Evolutionary conservation across 30 jellyfish, hydroid and myxozoan species (phyloP).

Genomic region (Chrysaora quinquecirrha): DNA sequence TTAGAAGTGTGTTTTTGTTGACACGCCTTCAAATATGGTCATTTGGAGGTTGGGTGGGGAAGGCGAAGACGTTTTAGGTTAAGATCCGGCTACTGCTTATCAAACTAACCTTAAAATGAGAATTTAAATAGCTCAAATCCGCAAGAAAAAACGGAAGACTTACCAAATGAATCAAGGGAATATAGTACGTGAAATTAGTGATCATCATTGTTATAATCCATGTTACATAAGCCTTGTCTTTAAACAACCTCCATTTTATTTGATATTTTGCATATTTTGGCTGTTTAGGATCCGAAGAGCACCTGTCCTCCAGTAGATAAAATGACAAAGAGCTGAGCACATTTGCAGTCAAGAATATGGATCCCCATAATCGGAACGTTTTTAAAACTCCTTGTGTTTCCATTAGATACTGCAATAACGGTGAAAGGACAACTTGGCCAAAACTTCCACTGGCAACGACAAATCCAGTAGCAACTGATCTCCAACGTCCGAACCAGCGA

Average conservation of each 20-base stretch:
- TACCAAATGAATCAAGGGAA: slow-evolving; percentile 91
- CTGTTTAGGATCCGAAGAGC: neutral
- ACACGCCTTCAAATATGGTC: no score
- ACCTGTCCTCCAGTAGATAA: slow-evolving; percentile 42
- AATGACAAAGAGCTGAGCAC: slow-evolving; percentile 73
- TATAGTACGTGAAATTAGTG: slow-evolving; percentile 85
- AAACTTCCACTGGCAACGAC: slow-evolving; percentile 90
- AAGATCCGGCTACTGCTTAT: no score
- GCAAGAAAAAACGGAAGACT: no score
- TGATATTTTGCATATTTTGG: slow-evolving; percentile 23
- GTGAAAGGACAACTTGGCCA: slow-evolving; percentile 91
- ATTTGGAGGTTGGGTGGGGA: no score
- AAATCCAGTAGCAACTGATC: slow-evolving; percentile 83
- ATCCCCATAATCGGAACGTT: slow-evolving; percentile 80
- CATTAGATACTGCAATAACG: slow-evolving; percentile 60
- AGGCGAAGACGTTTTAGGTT: no score
- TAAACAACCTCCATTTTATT: slow-evolving; percentile 48
- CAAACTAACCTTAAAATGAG: no score
- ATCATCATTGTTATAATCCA: slow-evolving; percentile 81
- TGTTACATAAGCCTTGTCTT: slow-evolving; percentile 52
- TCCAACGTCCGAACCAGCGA: slow-evolving; percentile 72
- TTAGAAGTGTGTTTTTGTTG: no score
- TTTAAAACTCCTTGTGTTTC: slow-evolving; percentile 64
- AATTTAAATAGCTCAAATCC: no score
- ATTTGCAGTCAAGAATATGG: slow-evolving; percentile 47